phyloP scores from a whole-genome alignment of 2,113 vertebrate genomes.

The Lasiurus cinereus region DNA sequence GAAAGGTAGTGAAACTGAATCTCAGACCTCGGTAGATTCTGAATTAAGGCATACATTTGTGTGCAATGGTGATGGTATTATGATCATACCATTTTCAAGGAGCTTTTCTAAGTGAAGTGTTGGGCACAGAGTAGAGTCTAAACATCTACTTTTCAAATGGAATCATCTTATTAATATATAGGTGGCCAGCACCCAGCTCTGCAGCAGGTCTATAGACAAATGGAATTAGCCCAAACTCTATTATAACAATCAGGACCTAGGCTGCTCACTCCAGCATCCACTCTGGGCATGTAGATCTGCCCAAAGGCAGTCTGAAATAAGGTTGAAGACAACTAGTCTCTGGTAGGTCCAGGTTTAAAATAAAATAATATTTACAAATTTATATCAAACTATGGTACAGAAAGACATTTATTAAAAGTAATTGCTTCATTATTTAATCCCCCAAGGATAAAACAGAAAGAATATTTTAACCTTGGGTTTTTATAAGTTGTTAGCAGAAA shows the following conservation, averaged over 20 bases:
- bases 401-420: constrained; percentile 13
- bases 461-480: background rate
- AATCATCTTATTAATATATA: background rate
- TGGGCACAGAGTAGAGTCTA: background rate
- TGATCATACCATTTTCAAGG: background rate
- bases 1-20: background rate
- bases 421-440: background rate
- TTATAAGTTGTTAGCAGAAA: background rate
- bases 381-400: constrained; percentile 1
- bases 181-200: background rate
- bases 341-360: background rate
- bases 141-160: background rate
- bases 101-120: background rate
- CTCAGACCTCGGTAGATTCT: background rate
- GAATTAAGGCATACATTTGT: background rate
- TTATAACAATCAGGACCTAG: background rate
- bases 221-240: background rate
- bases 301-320: background rate
- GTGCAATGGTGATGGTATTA: background rate
- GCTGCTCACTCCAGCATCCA: background rate
- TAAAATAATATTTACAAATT: background rate
- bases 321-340: background rate
- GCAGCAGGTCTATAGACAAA: background rate
- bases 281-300: background rate
- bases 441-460: background rate